Percentiles rank a stretch among this genome's conserved stretches.
Conservation (phyloP, 2,113 vertebrate genomes). For the Oreochromis aureus region DNA sequence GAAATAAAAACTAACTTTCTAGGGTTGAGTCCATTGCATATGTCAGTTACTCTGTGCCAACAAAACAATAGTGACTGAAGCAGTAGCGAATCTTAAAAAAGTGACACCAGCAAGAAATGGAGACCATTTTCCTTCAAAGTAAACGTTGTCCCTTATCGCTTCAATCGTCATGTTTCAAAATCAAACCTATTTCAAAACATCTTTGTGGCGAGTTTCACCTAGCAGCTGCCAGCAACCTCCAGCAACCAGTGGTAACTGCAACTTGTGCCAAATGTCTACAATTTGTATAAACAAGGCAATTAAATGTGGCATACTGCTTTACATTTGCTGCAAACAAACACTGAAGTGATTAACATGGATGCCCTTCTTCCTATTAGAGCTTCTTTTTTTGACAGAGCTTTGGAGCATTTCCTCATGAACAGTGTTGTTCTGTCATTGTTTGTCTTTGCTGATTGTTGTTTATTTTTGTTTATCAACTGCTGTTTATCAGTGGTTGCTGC, state of each 20-base stretch:
- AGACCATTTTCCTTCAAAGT: neutral
- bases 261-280: neutral
- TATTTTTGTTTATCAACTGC: slow-evolving; percentile 12
- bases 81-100: neutral
- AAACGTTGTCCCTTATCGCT: neutral
- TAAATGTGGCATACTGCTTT: neutral
- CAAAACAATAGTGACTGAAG: neutral
- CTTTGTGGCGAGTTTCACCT: neutral
- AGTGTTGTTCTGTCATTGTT: neutral
- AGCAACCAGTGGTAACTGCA: neutral
- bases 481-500: slow-evolving; percentile 2
- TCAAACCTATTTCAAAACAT: neutral
- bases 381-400: neutral
- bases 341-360: neutral
- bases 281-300: neutral
- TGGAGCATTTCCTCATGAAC: neutral
- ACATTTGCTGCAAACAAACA: neutral
- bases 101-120: neutral
- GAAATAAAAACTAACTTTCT: neutral
- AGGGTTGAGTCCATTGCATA: neutral
- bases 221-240: neutral
- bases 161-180: neutral
- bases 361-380: neutral
- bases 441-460: slow-evolving; percentile 21
- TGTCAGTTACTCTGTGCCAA: neutral